Evolutionary conservation across 2,113 vertebrate species (phyloP).

Genomic region (Meriones unguiculatus): DNA sequence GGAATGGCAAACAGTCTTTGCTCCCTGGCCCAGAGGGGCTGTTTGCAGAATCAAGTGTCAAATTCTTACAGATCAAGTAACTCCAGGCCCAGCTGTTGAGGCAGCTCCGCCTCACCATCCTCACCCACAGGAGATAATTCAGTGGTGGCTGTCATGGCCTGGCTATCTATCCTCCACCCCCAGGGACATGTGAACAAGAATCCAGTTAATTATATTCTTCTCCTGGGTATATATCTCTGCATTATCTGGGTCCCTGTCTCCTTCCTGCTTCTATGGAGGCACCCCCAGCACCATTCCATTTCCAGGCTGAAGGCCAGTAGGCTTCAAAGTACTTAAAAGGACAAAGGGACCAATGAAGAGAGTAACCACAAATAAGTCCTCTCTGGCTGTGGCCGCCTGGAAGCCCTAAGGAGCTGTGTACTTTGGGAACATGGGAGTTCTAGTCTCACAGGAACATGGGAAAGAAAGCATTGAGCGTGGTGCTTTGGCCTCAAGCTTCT

Average conservation of each 20-base stretch:
- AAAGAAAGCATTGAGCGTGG: not conserved
- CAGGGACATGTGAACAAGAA: not conserved
- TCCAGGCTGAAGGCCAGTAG: not conserved
- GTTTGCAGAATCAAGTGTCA: slow-evolving; percentile 66
- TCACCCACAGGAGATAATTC: not conserved
- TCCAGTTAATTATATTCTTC: not conserved
- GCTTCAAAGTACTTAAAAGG: not conserved
- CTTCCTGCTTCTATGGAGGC: not conserved
- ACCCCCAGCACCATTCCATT: not conserved
- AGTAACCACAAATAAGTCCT: not conserved
- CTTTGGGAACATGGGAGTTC: not conserved
- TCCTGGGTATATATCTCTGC: not conserved
- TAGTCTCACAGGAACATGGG: not conserved
- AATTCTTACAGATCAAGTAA: slow-evolving; percentile 59
- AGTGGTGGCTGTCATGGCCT: not conserved
- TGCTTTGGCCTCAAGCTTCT: not conserved
- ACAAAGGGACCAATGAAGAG: not conserved
- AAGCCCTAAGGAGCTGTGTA: not conserved
- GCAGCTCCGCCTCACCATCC: not conserved
- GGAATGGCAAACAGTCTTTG: slow-evolving; percentile 62
- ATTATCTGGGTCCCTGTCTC: not conserved
- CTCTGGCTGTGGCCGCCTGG: not conserved
- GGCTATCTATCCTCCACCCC: not conserved
- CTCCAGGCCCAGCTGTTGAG: slow-evolving; percentile 2
- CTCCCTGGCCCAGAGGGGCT: slow-evolving; percentile 31